Conservation (phyloP, 2,113 vertebrate species). For the Anas platyrhynchos region DNA sequence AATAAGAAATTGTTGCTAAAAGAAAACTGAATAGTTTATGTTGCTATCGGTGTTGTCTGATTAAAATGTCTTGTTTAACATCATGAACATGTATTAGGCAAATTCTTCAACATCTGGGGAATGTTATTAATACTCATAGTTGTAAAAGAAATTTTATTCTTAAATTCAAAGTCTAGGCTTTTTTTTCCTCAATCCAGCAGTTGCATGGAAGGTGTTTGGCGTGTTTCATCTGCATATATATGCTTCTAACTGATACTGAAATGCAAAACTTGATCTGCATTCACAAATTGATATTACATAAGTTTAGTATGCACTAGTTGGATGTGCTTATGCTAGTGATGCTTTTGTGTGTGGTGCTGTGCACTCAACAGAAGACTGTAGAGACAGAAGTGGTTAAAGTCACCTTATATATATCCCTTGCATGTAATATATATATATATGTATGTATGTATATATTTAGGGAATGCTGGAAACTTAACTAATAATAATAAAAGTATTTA, state of each 20-base stretch:
- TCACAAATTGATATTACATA: background rate
- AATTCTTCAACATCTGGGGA: background rate
- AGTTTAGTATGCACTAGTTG: background rate
- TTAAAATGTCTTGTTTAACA: background rate
- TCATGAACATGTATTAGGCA: background rate
- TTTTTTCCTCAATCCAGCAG: background rate
- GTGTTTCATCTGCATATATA: background rate
- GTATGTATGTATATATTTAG: background rate
- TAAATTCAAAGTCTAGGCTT: background rate
- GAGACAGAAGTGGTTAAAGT: background rate
- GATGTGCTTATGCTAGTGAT: background rate
- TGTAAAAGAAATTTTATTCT: background rate
- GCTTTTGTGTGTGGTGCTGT: background rate
- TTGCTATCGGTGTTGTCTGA: background rate
- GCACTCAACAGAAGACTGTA: background rate
- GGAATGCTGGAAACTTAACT: background rate
- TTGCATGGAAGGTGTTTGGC: background rate
- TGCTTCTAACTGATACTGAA: background rate
- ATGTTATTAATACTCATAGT: background rate
- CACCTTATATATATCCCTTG: too few relatives aligned
- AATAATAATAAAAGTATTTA: background rate
- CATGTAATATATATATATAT: too few relatives aligned
- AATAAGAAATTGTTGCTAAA: background rate
- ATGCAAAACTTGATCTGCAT: background rate
- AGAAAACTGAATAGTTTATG: background rate